Percentiles rank a stretch among this genome's conserved stretches.
These are phyloP conservation scores for Hystrix cristata DNA, from an alignment of 2,113 vertebrate genomes.

Conservation along the genomic window DNA sequence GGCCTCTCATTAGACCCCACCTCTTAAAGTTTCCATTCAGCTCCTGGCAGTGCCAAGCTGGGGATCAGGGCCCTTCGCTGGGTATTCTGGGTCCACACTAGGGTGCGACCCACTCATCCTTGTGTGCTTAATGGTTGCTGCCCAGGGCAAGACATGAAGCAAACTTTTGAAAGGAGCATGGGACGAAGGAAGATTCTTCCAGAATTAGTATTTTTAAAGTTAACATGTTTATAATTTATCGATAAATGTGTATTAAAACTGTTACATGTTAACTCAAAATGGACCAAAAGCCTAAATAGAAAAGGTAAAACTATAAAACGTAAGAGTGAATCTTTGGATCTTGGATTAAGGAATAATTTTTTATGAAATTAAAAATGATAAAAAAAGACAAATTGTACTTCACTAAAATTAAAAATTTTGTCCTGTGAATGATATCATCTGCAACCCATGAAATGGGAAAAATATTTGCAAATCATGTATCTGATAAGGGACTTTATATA, in stretches of 20 bases:
- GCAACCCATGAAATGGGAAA: background rate
- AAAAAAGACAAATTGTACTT: background rate
- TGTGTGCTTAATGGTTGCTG: background rate
- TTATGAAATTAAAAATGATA: background rate
- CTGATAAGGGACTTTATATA: background rate
- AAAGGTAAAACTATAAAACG: background rate
- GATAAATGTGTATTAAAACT: background rate
- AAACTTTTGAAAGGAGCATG: background rate
- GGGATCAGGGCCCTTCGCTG: background rate
- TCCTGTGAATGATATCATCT: background rate
- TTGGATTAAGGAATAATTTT: background rate
- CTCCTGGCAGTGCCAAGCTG: background rate
- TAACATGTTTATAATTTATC: background rate
- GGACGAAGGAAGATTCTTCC: background rate
- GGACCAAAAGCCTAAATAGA: conserved; percentile 17
- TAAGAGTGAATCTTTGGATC: background rate
- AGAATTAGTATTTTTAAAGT: background rate
- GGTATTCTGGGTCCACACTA: background rate
- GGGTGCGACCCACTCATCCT: background rate
- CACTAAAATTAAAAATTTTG: background rate
- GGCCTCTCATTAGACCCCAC: background rate
- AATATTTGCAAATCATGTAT: background rate
- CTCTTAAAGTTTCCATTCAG: background rate
- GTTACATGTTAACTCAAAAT: background rate
- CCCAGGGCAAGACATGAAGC: background rate